Evolutionary conservation across 1,140 invertebrate species (phyloP), one percentile per base, ranked within the genome.

Genomic region (Trachelipus rathkii): DNA sequence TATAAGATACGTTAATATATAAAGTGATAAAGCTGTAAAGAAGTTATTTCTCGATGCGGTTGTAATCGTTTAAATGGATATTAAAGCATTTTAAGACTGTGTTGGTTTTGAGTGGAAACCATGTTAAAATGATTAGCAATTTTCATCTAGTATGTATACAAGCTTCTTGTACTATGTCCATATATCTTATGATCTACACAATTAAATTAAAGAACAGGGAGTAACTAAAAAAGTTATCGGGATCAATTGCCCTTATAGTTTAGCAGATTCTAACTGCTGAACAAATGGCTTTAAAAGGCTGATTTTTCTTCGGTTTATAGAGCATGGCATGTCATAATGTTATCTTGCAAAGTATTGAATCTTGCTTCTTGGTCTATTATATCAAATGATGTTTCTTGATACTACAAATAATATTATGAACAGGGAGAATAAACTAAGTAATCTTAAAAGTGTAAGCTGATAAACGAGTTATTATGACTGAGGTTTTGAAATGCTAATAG

Each of bases 351-450:
- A n/a, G n/a, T n/a, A n/a, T n/a, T n/a, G n/a, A n/a, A n/a, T n/a
- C n/a, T n/a, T n/a, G n/a, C 83, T 72, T 71, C 80, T 19, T 68
- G 74, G 10, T 68, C 79, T 19, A 74, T 78, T 76, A n/a, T n/a
- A n/a, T 73, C 72, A 11, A 44, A 50, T 10, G 68, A 46, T 53
- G 75, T 43, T 46, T 43, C 19, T 10, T 33, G 7, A 0, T 33
- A 68, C 0, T 44, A 78, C 33, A 81, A 83, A 0, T 87, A 90
- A 83, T 91, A 93, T 78, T 82, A 84, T 0, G 83, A 86, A 2
- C 92, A 94, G 84, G 92, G 92, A 0, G 89, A 93, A n/a, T 77
- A 90, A 90, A 84, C 88, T 95, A 23, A 84, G 91, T 21, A 84
- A 89, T 46, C 81, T 92, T 8, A 93, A 93, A 84, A 77, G 86